Evolutionary conservation across 2,888 invertebrate genomes (phyloP).

Genomic region (Auanema freiburgensis): DNA sequence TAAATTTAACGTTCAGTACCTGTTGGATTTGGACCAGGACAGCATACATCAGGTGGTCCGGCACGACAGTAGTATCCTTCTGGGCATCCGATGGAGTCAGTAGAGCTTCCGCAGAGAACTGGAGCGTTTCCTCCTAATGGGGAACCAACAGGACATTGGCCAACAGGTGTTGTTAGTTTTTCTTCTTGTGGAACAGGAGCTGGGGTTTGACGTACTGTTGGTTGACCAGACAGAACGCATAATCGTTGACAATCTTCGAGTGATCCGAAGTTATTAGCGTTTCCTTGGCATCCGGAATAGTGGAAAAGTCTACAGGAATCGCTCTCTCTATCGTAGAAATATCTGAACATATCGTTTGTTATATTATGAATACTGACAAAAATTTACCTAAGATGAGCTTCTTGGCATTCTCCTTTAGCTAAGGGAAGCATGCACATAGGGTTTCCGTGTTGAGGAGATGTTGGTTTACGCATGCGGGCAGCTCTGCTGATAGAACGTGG

Average conservation of each 20-base stretch:
- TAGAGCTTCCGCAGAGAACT: constrained; percentile 58
- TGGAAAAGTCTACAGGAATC: constrained; percentile 63
- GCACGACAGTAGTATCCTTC: constrained; percentile 55
- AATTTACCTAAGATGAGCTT: constrained; percentile 47
- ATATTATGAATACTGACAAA: not conserved
- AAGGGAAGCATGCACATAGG: constrained; percentile 50
- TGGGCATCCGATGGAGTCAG: constrained; percentile 63
- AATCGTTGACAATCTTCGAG: constrained; percentile 53
- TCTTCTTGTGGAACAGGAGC: not conserved
- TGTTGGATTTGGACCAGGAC: constrained; percentile 36
- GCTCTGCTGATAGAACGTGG: constrained; percentile 38
- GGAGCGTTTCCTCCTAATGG: constrained; percentile 59
- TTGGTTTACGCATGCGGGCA: constrained; percentile 31
- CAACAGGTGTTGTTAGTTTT: constrained; percentile 27
- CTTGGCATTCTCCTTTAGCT: constrained; percentile 52
- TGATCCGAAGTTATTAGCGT: constrained; percentile 62
- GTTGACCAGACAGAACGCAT: constrained; percentile 42
- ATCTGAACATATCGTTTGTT: constrained; percentile 25
- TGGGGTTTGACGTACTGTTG: too few species aligned
- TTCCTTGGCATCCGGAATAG: constrained; percentile 62
- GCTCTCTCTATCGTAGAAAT: constrained; percentile 56
- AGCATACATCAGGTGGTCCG: constrained; percentile 63
- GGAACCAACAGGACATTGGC: constrained; percentile 57
- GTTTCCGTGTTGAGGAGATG: constrained; percentile 35
- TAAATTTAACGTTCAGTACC: not conserved